Percentiles rank a stretch among this genome's conserved stretches.
These are phyloP conservation scores for Desmodus rotundus DNA, from an alignment of 2,113 vertebrate genomes.

Conservation along the genomic window DNA sequence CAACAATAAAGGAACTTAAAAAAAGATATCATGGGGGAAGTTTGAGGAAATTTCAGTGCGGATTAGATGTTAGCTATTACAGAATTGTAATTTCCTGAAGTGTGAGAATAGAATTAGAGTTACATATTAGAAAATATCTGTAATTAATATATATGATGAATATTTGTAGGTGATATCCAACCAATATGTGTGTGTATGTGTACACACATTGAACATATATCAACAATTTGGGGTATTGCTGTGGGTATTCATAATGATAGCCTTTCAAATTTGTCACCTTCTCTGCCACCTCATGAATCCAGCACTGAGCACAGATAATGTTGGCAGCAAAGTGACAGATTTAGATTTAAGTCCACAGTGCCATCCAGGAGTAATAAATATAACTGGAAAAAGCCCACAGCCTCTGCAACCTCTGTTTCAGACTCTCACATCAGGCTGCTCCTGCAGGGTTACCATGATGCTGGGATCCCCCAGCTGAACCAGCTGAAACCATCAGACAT, in stretches of 20 bases:
- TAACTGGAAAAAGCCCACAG: neutral
- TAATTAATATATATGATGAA: neutral
- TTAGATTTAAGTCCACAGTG: neutral
- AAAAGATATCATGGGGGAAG: neutral
- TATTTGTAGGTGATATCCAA: neutral
- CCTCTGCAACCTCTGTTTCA: neutral
- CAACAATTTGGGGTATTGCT: neutral
- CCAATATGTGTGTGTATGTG: neutral
- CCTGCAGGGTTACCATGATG: neutral
- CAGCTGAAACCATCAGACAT: neutral
- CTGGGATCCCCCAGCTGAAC: neutral
- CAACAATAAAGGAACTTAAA: no score
- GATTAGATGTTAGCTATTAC: neutral
- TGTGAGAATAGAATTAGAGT: neutral
- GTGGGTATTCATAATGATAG: neutral
- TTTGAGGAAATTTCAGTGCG: neutral
- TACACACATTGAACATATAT: neutral
- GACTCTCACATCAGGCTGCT: neutral
- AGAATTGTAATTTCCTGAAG: neutral
- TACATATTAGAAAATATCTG: neutral
- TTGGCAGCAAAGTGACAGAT: neutral
- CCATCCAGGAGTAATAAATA: neutral
- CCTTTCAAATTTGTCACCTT: neutral
- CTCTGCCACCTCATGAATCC: neutral
- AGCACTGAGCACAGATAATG: neutral